Evolutionary conservation across 2,113 vertebrate species (phyloP).

Genomic region (Channa maculata): DNA sequence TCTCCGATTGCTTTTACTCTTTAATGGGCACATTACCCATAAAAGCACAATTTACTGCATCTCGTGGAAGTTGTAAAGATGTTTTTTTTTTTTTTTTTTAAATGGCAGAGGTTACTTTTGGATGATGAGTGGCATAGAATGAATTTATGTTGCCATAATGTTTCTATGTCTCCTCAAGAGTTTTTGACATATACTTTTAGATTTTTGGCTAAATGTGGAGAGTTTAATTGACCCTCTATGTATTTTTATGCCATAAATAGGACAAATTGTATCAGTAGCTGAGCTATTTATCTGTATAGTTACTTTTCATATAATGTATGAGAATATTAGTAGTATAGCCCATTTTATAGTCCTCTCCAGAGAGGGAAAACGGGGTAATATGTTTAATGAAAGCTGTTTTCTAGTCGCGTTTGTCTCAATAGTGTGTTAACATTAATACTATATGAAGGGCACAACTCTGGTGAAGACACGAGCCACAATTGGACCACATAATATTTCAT

Average conservation of each 20-base stretch:
- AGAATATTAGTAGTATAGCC: slow-evolving; percentile 74
- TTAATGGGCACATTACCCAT: slow-evolving; percentile 83
- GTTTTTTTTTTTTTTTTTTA: slow-evolving; percentile 37
- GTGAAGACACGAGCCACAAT: slow-evolving; percentile 36
- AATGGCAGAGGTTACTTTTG: slow-evolving; percentile 62
- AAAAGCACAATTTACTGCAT: slow-evolving; percentile 80
- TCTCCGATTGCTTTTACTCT: slow-evolving; percentile 82
- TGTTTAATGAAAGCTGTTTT: slow-evolving; percentile 66
- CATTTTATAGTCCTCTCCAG: slow-evolving; percentile 69
- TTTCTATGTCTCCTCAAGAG: slow-evolving; percentile 20
- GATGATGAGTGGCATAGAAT: slow-evolving; percentile 37
- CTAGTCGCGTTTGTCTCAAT: slow-evolving; percentile 62
- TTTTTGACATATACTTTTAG: slow-evolving; percentile 2
- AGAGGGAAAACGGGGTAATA: slow-evolving; percentile 72
- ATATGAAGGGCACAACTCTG: slow-evolving; percentile 28
- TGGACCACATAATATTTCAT: slow-evolving; percentile 32
- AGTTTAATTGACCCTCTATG: slow-evolving; percentile 50
- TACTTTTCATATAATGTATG: slow-evolving; percentile 53
- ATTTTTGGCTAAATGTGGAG: slow-evolving; percentile 50
- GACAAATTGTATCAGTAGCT: slow-evolving; percentile 38
- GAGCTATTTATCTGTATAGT: slow-evolving; percentile 48
- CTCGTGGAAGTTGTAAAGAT: slow-evolving; percentile 76
- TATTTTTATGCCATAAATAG: slow-evolving; percentile 59
- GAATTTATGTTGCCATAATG: slow-evolving; percentile 6
- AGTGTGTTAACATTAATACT: slow-evolving; percentile 52